These are phyloP conservation scores for Hyalella azteca DNA, from an alignment of 2,888 invertebrate genomes.

Conservation along the genomic window DNA sequence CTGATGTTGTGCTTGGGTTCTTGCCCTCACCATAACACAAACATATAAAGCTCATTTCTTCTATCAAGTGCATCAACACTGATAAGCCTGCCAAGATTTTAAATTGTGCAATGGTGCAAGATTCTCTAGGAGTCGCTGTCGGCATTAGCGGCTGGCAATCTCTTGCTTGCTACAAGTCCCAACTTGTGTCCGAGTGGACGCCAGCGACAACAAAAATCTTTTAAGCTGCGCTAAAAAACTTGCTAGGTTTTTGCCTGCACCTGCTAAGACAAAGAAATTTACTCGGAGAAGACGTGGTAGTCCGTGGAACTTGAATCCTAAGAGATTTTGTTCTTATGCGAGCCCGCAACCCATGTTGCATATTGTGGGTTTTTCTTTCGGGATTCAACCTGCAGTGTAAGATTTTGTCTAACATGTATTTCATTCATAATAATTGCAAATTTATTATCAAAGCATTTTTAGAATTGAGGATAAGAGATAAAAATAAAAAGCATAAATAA, in stretches of 20 bases:
- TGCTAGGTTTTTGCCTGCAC: neutral
- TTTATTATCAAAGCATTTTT: too few relatives aligned
- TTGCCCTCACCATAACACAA: too few relatives aligned
- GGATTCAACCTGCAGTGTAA: neutral
- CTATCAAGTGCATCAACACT: too few relatives aligned
- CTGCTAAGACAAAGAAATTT: neutral
- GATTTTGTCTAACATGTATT: too few relatives aligned
- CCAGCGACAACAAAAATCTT: neutral
- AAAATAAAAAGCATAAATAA: too few relatives aligned
- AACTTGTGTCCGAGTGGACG: neutral
- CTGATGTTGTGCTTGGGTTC: neutral
- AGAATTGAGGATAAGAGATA: too few relatives aligned
- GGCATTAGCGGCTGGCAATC: neutral
- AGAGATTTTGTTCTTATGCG: neutral
- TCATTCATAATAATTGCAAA: too few relatives aligned
- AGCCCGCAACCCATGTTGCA: neutral
- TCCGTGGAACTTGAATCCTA: neutral
- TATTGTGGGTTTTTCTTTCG: neutral
- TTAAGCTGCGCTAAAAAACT: neutral
- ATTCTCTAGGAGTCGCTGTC: neutral
- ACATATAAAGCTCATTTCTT: too few relatives aligned
- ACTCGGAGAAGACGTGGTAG: neutral
- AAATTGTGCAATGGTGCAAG: too few relatives aligned
- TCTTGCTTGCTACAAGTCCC: neutral
- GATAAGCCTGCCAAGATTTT: too few relatives aligned